Evolutionary conservation across 2,113 vertebrate genomes (phyloP).

Genomic region (Papio anubis): DNA sequence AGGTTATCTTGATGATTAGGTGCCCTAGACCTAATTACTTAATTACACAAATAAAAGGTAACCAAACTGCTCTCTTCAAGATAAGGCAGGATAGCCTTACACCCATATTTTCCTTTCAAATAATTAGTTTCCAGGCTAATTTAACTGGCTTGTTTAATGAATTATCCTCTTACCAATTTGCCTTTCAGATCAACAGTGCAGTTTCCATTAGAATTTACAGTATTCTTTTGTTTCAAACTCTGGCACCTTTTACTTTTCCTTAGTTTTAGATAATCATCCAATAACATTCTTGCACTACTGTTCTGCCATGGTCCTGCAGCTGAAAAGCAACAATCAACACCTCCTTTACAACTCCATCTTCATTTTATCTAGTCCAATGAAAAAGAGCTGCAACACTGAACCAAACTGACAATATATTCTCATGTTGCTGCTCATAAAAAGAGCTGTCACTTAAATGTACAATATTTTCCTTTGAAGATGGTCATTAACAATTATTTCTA

Average conservation of each 20-base stretch:
- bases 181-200: neutral
- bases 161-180: neutral
- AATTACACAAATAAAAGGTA: neutral
- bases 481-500: constrained; percentile 3
- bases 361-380: neutral
- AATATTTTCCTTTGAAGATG: neutral
- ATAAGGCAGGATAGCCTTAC: neutral
- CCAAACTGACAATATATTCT: neutral
- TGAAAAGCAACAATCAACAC: neutral
- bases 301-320: neutral
- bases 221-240: neutral
- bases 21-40: neutral
- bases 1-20: neutral
- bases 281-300: neutral
- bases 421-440: neutral
- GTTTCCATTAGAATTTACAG: neutral
- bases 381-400: neutral
- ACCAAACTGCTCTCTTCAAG: neutral
- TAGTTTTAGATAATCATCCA: neutral
- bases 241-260: neutral
- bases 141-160: neutral
- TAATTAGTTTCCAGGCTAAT: neutral
- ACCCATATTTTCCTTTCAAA: neutral
- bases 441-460: neutral
- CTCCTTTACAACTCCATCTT: neutral